These are phyloP conservation scores for Eulithis testata DNA, from an alignment of 2,888 invertebrate genomes.

Conservation along the genomic window DNA sequence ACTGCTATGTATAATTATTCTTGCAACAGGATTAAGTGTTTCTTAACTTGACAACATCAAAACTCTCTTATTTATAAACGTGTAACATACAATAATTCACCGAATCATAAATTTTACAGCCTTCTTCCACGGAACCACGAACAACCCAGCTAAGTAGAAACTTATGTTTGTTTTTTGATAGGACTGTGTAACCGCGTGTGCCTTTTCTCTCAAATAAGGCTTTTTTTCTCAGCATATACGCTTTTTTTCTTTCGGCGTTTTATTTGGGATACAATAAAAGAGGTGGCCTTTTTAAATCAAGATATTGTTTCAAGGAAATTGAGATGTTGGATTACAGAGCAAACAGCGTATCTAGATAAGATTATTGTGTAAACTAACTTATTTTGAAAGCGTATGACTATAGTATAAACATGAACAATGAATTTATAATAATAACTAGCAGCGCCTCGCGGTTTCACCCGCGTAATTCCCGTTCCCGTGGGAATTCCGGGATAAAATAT, in stretches of 20 bases:
- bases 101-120: conserved; percentile 82
- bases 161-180: conserved; percentile 82
- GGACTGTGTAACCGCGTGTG: conserved; percentile 78
- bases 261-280: conserved; percentile 78
- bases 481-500: too few species aligned
- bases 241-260: conserved; percentile 59
- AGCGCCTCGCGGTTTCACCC: too few species aligned
- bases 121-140: conserved; percentile 70
- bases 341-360: conserved; percentile 35
- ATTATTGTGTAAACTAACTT: conserved; percentile 12
- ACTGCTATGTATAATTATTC: background rate
- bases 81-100: conserved; percentile 65
- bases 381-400: background rate
- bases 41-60: conserved; percentile 1
- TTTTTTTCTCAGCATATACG: conserved; percentile 56
- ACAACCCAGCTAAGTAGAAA: conserved; percentile 77
- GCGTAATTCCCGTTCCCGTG: too few species aligned
- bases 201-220: conserved; percentile 70
- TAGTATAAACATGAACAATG: too few species aligned
- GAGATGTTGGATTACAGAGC: conserved; percentile 53
- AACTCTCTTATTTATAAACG: conserved; percentile 31
- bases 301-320: conserved; percentile 78
- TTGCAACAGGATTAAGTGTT: background rate
- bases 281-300: conserved; percentile 67
- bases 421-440: too few species aligned